phyloP scores from a whole-genome alignment of 2,888 invertebrate species.

The Tipula lateralis region DNA sequence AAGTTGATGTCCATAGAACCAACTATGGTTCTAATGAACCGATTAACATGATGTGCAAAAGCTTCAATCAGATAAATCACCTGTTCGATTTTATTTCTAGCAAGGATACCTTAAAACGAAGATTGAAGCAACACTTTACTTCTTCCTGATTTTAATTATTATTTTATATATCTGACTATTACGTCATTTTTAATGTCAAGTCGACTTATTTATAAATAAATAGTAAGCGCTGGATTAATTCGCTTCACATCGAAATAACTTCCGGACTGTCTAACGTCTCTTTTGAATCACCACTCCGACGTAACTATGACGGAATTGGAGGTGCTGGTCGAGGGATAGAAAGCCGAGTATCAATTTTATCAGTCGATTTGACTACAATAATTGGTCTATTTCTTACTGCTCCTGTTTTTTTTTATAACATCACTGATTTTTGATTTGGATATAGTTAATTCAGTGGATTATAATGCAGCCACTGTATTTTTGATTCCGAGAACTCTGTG shows the following conservation, averaged over 20 bases:
- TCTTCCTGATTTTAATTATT: too few species aligned
- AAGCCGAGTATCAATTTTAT: constrained; percentile 35
- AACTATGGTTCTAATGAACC: too few species aligned
- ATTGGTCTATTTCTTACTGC: constrained; percentile 72
- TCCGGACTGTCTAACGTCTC: constrained; percentile 55
- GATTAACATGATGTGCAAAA: too few species aligned
- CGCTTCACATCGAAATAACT: constrained; percentile 62
- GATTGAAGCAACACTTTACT: too few species aligned
- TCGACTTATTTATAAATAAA: too few species aligned
- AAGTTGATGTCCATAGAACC: too few species aligned
- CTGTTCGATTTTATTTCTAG: too few species aligned
- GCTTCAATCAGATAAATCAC: too few species aligned
- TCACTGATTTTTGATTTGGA: constrained; percentile 61
- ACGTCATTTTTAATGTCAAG: too few species aligned
- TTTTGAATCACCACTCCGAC: constrained; percentile 44
- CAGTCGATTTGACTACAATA: constrained; percentile 52
- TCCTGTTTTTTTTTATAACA: constrained; percentile 63
- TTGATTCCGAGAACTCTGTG: constrained; percentile 57
- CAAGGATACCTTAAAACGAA: too few species aligned
- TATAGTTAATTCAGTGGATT: constrained; percentile 59
- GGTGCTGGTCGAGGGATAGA: constrained; percentile 43
- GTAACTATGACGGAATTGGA: constrained; percentile 38
- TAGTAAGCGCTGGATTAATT: too few species aligned
- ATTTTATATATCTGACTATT: too few species aligned
- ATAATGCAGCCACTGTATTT: constrained; percentile 57